These are phyloP conservation scores for Hemiscyllium ocellatum DNA, from an alignment of 2,113 vertebrate species.

Conservation along the genomic window DNA sequence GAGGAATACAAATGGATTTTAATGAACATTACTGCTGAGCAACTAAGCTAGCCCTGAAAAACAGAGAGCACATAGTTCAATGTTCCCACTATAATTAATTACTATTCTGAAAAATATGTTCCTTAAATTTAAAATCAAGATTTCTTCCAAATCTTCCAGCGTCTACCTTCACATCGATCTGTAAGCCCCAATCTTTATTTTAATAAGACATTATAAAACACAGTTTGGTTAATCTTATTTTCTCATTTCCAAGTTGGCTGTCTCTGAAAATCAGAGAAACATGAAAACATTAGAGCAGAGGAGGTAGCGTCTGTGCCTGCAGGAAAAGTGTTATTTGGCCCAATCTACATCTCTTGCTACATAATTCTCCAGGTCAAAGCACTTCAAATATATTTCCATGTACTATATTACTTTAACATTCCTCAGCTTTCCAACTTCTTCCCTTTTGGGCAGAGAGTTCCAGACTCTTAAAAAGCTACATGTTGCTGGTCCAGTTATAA, in stretches of 20 bases:
- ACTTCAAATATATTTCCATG: too few species aligned
- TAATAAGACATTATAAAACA: not conserved
- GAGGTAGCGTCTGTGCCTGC: not conserved
- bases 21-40: not conserved
- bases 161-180: not conserved
- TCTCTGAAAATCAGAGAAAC: not conserved
- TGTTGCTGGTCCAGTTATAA: too few species aligned
- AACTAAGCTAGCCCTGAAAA: not conserved
- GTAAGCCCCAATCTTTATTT: not conserved
- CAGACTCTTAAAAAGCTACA: too few species aligned
- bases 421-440: too few species aligned
- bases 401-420: too few species aligned
- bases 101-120: not conserved
- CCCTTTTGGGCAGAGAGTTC: too few species aligned
- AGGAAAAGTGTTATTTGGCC: too few species aligned
- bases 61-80: not conserved
- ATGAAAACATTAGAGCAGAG: not conserved
- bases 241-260: not conserved
- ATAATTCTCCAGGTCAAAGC: too few species aligned
- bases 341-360: too few species aligned
- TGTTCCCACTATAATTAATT: not conserved
- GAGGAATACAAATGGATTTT: not conserved
- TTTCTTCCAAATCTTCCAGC: not conserved
- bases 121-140: too few species aligned
- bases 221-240: not conserved